Conservation (phyloP, 2,113 vertebrate species). For the Sylvietta virens region DNA sequence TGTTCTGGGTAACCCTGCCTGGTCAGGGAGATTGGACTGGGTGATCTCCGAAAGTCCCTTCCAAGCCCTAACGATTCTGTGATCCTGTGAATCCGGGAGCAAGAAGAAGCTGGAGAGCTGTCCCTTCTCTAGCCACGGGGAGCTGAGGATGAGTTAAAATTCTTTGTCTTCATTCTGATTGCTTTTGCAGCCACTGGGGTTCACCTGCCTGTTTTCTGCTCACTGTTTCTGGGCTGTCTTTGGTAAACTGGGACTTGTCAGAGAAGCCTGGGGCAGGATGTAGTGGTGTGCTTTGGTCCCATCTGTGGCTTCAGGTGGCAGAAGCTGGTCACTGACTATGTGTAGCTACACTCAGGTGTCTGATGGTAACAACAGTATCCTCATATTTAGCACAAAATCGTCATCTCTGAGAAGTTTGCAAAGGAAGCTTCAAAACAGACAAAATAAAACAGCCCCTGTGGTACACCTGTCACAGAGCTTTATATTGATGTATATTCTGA, state of each 20-base stretch:
- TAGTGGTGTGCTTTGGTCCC: background rate
- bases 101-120: background rate
- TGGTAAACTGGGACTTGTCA: fast-evolving
- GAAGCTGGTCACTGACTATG: background rate
- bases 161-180: fast-evolving
- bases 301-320: background rate
- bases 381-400: background rate
- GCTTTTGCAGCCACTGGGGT: fast-evolving
- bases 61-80: background rate
- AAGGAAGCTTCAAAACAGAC: background rate
- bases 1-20: background rate
- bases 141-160: background rate
- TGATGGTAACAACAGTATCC: background rate
- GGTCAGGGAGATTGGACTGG: background rate
- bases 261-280: fast-evolving
- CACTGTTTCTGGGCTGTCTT: background rate
- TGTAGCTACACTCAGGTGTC: background rate
- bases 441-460: fast-evolving
- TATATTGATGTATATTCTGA: fast-evolving
- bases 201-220: background rate
- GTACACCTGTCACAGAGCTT: background rate
- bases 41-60: background rate
- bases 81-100: fast-evolving
- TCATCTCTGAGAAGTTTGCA: background rate
- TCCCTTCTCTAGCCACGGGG: fast-evolving